Evolutionary conservation across 2,797 vertebrate genomes (phyloP), one percentile per base, ranked within the genome.

Genomic region (Apodemus agrarius): DNA sequence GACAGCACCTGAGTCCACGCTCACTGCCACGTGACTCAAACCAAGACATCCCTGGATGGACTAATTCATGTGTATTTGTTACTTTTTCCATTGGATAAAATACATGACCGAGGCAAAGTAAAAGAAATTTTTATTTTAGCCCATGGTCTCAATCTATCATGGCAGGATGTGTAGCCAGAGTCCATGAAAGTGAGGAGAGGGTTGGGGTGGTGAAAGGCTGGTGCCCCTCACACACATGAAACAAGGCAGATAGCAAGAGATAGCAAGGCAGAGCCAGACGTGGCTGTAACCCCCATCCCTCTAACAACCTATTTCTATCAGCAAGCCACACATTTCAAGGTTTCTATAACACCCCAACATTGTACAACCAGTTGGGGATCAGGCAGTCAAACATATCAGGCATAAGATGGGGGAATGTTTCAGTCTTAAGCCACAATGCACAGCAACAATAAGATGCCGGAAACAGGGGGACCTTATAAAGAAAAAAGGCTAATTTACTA

Each of bases 21-120:
- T 63, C 19, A 17, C 24, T 7, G 61, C 49, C 21, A 0, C 0
- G 0, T 8, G 34, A 86, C n/a, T 69, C 3, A 21, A 11, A 75
- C 21, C 67, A 22, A 2, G 40, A 40, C 40, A 40, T 79, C 34
- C 6, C 40, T 6, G 29, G 59, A 31, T 26, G 14, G 34, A 40
- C 37, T 24, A 10, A 22, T 61, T 37, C 49, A 6, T 84, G 63
- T 79, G 57, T 24, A 49, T 63, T n/a, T 46, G n/a, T 34, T 34
- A 46, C 40, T 78, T 49, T 78, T 37, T 34, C n/a, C 37, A 78
- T 63, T 63, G 46, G 75, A 52, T 24, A 79, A 79, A 65, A 49
- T 29, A 12, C 7, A 63, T 29, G 22, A 21, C 21, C 52, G 88
- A 63, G 34, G 40, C 40, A 49, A 8, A 14, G 19, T 12, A 37